Conservation (phyloP, 2,888 invertebrate species). For the Odontocerum albicorne region DNA sequence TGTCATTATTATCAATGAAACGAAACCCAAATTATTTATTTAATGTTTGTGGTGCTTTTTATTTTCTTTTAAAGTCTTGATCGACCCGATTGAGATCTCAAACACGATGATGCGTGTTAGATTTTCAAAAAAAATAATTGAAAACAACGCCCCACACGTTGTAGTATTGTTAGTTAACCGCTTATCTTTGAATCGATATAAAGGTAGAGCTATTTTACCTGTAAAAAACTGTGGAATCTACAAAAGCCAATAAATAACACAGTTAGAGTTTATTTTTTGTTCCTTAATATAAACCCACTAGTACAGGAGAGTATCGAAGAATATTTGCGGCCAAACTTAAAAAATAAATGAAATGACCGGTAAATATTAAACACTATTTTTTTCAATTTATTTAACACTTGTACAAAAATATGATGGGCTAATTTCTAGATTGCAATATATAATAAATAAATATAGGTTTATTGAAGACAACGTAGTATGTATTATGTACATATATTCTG, state of each 20-base stretch:
- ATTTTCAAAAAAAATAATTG: neutral
- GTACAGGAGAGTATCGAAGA: too few relatives aligned
- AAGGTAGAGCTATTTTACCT: constrained; percentile 15
- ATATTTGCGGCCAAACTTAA: too few relatives aligned
- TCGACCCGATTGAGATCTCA: constrained; percentile 2
- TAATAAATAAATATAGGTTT: too few relatives aligned
- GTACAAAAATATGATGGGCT: too few relatives aligned
- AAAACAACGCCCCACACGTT: constrained; percentile 28
- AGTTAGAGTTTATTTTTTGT: constrained; percentile 16
- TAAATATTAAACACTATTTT: too few relatives aligned
- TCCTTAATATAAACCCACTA: too few relatives aligned
- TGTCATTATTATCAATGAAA: too few relatives aligned
- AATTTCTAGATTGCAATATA: too few relatives aligned
- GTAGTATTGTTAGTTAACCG: constrained; percentile 26
- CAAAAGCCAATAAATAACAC: constrained; percentile 30
- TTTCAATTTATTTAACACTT: too few relatives aligned
- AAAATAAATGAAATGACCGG: too few relatives aligned
- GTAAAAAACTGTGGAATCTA: constrained; percentile 19
- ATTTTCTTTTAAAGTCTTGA: neutral
- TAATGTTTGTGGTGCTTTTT: neutral
- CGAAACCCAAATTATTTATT: neutral
- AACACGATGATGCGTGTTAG: neutral
- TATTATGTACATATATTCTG: too few relatives aligned
- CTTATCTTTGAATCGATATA: constrained; percentile 26
- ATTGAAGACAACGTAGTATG: too few relatives aligned